phyloP scores from a whole-genome alignment of 1,140 invertebrate genomes.

The Drosophila kepulauana region DNA sequence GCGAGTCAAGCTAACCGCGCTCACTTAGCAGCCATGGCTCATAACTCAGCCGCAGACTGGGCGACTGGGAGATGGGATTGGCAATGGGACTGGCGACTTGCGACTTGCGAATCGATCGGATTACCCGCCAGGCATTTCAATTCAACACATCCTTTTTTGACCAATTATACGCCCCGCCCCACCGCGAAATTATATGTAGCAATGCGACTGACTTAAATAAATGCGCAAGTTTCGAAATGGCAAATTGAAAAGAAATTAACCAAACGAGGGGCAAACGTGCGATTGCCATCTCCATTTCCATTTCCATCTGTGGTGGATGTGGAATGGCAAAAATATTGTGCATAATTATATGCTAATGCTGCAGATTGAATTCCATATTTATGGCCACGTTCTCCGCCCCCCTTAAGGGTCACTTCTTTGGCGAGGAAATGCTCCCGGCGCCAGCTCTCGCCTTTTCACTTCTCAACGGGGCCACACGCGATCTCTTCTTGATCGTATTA shows the following conservation, averaged over 20 bases:
- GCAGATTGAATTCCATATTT: slow-evolving; percentile 59
- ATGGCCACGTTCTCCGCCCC: slow-evolving; percentile 14
- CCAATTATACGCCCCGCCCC: slow-evolving; percentile 60
- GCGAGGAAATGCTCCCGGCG: slow-evolving; percentile 17
- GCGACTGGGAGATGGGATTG: not conserved
- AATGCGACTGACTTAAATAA: slow-evolving; percentile 76
- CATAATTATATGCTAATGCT: slow-evolving; percentile 81
- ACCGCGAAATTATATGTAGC: slow-evolving; percentile 67
- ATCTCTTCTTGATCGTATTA: not conserved
- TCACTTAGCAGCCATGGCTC: slow-evolving; percentile 71
- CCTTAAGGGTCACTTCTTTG: not conserved
- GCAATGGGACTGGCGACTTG: not conserved
- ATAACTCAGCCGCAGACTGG: slow-evolving; percentile 50
- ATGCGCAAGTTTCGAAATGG: slow-evolving; percentile 69
- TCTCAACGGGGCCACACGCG: slow-evolving; percentile 13
- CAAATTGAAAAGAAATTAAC: slow-evolving; percentile 78
- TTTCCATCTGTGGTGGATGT: not conserved
- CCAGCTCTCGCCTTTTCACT: slow-evolving; percentile 4
- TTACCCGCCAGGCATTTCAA: slow-evolving; percentile 82
- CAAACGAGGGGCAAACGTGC: slow-evolving; percentile 34
- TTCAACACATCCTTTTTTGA: slow-evolving; percentile 79
- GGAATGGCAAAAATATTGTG: slow-evolving; percentile 70
- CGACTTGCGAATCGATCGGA: slow-evolving; percentile 64
- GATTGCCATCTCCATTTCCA: slow-evolving; percentile 18
- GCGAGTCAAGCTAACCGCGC: slow-evolving; percentile 29